Evolutionary conservation across 2,797 vertebrate species (phyloP), one percentile per base, ranked within the genome.

Genomic region (Avahi laniger): DNA sequence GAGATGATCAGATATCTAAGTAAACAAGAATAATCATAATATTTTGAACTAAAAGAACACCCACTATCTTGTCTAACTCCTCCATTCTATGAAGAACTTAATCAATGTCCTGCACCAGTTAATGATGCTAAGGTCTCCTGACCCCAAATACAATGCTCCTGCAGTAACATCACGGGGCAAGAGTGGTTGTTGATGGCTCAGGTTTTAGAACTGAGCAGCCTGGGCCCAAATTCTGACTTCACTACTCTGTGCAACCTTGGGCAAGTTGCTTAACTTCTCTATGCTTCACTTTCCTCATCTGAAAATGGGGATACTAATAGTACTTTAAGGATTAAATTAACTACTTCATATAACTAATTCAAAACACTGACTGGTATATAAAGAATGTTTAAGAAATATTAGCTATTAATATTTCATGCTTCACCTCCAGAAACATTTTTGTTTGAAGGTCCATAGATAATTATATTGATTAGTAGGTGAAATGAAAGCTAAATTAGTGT

Each of bases 401-500:
- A 95, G 35, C 9, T 63, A 38, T 61, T 93, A 33, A 11, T 61
- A 87, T 82, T 67, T 93, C 38, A 87, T 50, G 30, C 0, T 65
- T 96, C 15, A 59, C 2, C 50, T 83, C 11, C 48, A 43, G 15
- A 86, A 35, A 88, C 2, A 67, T 3, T 9, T 8, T 10, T 7
- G 91, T 67, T 46, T 28, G 28, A 94, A 94, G 61, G 4, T 28
- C 35, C 6, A 30, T 57, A 7, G 67, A 63, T 85, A 81, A 63
- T 46, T 14, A 63, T 24, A 85, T 89, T 65, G 61, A 78, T 10
- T 72, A 38, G 52, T 10, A 87, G 18, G 48, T 43, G 30, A 83
- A 79, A 88, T 52, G 12, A 61, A 95, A 91, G 48, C 35, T 90
- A 76, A 90, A 73, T 91, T 82, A 76, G n/a, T 65, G 22, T 41